phyloP scores from a whole-genome alignment of 2,113 vertebrate genomes.

The Eudorcas thomsonii region DNA sequence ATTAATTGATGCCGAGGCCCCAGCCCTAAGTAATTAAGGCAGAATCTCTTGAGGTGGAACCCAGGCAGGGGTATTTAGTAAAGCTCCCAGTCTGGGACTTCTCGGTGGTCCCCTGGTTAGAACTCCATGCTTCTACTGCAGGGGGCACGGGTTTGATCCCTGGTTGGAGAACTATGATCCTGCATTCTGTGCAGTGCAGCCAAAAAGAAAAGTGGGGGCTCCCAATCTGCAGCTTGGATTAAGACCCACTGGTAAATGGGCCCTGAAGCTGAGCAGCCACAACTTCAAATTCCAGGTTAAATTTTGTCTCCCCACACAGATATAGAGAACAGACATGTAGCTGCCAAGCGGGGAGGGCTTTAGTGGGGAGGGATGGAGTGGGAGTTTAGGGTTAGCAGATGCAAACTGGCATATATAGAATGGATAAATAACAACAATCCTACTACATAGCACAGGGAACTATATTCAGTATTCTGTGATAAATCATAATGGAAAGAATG shows the following conservation, averaged over 20 bases:
- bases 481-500: too few relatives aligned
- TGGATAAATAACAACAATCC: background rate
- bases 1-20: background rate
- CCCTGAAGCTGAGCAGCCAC: background rate
- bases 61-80: background rate
- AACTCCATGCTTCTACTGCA: background rate
- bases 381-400: background rate
- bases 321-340: background rate
- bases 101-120: background rate
- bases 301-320: background rate
- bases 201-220: background rate
- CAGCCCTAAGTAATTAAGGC: background rate
- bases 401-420: background rate
- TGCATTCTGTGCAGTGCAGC: background rate
- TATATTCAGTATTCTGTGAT: too few relatives aligned
- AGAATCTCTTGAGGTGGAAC: background rate
- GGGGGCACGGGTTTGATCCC: background rate
- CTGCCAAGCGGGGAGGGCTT: background rate
- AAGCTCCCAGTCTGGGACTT: background rate
- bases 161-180: background rate
- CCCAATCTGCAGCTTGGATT: background rate
- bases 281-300: constrained; percentile 9
- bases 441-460: too few relatives aligned
- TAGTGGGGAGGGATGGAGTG: background rate
- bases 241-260: background rate